Base-by-base conservation (phyloP, 1,140 invertebrate genomes). In the Formica selysi region DNA sequence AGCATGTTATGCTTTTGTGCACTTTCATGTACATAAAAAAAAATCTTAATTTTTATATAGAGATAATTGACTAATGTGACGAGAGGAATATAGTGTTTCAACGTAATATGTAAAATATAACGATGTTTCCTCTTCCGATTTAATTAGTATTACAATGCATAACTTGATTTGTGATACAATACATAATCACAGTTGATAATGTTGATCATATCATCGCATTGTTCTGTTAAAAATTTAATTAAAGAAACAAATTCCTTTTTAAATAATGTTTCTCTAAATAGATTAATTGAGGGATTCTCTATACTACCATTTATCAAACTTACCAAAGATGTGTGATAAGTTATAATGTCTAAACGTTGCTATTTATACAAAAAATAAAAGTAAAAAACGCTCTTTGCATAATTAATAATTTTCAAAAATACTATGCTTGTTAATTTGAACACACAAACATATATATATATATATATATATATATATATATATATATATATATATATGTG, bases 91-190 rank as follows among this genome's bases (percentile, higher is more conserved):
- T 32, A 32, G n/a, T 16, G 11, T 80, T 41, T 80, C 57, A 22
- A 73, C n/a, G n/a, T 61, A 83, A 48, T 74, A 36, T 38, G 65
- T 67, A 61, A 73, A 73, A 32, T 61, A 19, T 36, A 71, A 81
- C 26, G 32, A 2, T 59, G 22, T 48, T 74, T 74, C 3, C 19
- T 73, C 19, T 83, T 4, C 48, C 26, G 10, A 73, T 81, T 71
- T 44, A 71, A 71, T 73, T 73, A 73, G 36, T 71, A 73, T 70
- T 57, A 29, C 10, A n/a, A 51, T 80, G 22, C 19, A 1, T 48
- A 73, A 83, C 26, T 73, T 83, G 68, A 71, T 83, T 83, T 83
- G 68, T 83, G 68, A 83, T 83, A 81, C 44, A 61, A 71, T 41
- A 38, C 32, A 74, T 74, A 73, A 83, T 73, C 29, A 83, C 19